phyloP scores from a whole-genome alignment of 2,797 vertebrate genomes.

The Loriculus beryllinus region DNA sequence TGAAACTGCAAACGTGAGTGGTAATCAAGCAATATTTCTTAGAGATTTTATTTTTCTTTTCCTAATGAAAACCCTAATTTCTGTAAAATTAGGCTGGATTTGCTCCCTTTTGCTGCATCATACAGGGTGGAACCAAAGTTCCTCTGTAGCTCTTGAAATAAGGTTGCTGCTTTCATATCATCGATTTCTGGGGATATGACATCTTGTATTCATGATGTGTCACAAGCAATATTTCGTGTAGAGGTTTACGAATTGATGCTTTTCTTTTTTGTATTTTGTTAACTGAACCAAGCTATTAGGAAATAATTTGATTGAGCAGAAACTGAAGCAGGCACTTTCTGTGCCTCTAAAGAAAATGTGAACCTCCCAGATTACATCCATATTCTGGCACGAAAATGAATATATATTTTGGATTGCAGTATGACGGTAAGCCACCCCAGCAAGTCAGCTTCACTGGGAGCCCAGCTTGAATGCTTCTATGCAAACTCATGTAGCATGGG shows the following conservation, averaged over 20 bases:
- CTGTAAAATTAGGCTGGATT: not conserved
- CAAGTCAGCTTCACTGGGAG: not conserved
- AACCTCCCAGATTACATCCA: slow-evolving; percentile 28
- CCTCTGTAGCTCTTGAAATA: not conserved
- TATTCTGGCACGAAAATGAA: slow-evolving; percentile 25
- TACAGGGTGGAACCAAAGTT: not conserved
- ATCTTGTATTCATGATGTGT: not conserved
- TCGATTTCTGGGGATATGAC: not conserved
- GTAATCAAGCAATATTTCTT: not conserved
- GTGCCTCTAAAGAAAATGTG: not conserved
- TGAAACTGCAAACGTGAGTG: not conserved
- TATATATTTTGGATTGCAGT: slow-evolving; percentile 31
- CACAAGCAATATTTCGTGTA: not conserved
- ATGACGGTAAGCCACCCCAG: not conserved
- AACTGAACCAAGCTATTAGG: not conserved
- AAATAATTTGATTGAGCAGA: slow-evolving; percentile 1
- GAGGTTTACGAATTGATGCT: not conserved
- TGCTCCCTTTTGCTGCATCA: not conserved
- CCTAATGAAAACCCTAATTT: not conserved
- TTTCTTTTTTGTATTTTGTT: not conserved
- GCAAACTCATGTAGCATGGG: not conserved
- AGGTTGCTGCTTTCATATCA: not conserved
- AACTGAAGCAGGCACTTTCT: slow-evolving; percentile 16
- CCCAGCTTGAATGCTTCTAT: not conserved
- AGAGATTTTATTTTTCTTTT: not conserved